These are phyloP conservation scores for Danionella dracula DNA, from an alignment of 2,797 vertebrate genomes.

Conservation along the genomic window DNA sequence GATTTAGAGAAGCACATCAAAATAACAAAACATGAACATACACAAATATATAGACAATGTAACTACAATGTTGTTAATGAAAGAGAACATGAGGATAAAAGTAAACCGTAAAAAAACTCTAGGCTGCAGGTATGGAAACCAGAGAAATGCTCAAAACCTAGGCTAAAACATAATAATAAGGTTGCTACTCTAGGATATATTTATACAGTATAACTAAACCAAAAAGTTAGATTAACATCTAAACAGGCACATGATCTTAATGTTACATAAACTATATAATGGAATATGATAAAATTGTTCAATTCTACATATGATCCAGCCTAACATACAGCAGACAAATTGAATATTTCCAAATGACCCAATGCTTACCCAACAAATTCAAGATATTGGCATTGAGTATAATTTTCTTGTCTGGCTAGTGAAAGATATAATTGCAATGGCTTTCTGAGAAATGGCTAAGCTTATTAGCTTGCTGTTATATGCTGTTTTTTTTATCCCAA, in stretches of 20 bases:
- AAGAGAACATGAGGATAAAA: constrained; percentile 33
- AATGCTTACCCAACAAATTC: neutral
- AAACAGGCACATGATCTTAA: constrained; percentile 7
- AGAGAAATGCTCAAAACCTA: constrained; percentile 48
- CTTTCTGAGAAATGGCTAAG: neutral
- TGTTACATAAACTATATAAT: neutral
- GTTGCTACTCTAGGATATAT: too few relatives aligned
- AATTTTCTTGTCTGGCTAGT: neutral
- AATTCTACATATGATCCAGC: constrained; percentile 36
- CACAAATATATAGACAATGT: too few relatives aligned
- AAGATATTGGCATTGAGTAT: constrained; percentile 1
- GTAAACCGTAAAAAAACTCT: neutral
- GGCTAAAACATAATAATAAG: constrained; percentile 56
- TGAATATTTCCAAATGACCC: neutral
- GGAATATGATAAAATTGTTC: neutral
- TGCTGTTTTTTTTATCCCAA: neutral
- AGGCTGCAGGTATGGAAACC: constrained; percentile 44
- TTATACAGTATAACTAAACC: constrained; percentile 24
- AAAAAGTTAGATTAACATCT: neutral
- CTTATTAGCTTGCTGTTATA: neutral
- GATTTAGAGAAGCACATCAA: too few relatives aligned
- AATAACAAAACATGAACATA: too few relatives aligned
- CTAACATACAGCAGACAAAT: constrained; percentile 27
- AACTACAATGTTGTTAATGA: constrained; percentile 5
- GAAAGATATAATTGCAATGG: neutral